These are phyloP conservation scores for Caenorhabditis afra DNA, from an alignment of 2,888 invertebrate species.

Conservation along the genomic window DNA sequence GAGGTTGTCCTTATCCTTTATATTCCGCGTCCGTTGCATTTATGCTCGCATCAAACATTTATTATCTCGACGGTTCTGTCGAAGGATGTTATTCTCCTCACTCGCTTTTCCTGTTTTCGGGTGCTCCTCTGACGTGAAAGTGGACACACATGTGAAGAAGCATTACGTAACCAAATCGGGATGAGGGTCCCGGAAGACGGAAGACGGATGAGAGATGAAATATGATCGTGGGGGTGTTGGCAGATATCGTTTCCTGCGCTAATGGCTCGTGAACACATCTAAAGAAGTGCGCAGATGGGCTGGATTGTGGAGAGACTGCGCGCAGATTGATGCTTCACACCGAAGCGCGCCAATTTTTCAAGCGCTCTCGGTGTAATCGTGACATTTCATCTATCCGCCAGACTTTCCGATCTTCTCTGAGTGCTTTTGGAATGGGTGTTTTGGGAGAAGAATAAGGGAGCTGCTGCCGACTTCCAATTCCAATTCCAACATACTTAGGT, in stretches of 20 bases:
- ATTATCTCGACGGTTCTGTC: conserved; percentile 36
- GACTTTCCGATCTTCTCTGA: conserved; percentile 29
- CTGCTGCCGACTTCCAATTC: conserved; percentile 27
- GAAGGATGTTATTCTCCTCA: conserved; percentile 10
- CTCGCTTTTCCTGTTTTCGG: conserved; percentile 43
- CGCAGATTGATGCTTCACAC: conserved; percentile 56
- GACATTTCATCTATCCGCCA: conserved; percentile 52
- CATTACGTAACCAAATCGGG: conserved; percentile 56
- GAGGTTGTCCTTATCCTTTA: conserved; percentile 12
- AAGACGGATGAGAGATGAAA: conserved; percentile 31
- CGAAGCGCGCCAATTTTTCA: conserved; percentile 46
- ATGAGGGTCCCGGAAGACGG: not conserved
- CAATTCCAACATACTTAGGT: conserved; percentile 47
- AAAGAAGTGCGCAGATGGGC: conserved; percentile 62
- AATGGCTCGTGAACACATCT: conserved; percentile 62
- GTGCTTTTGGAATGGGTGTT: conserved; percentile 1
- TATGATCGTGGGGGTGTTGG: conserved; percentile 58
- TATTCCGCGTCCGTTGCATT: conserved; percentile 39
- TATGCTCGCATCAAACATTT: conserved; percentile 54
- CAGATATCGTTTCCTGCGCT: conserved; percentile 62
- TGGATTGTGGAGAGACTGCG: conserved; percentile 45
- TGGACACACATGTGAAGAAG: conserved; percentile 29
- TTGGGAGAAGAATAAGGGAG: conserved; percentile 2
- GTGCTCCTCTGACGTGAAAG: conserved; percentile 6
- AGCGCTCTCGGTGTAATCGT: conserved; percentile 46